Base-by-base conservation (phyloP, 1,140 invertebrate genomes). In the Orchestia grillus region DNA sequence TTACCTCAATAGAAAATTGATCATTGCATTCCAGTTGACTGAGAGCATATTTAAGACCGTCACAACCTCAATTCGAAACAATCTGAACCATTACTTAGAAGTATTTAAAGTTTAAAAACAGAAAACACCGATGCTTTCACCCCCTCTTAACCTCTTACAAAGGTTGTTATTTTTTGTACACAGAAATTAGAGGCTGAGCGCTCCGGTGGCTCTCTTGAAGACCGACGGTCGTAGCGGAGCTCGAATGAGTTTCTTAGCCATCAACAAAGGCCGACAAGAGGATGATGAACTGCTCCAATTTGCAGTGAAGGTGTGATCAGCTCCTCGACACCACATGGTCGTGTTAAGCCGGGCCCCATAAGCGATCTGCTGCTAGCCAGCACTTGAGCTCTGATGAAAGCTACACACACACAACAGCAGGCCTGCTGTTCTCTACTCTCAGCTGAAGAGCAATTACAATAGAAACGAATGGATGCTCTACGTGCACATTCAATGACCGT, bases 251-350 rank as follows among this genome's bases (percentile, higher is more conserved):
- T 77, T 77, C 62, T 77, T 77, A 77, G 62, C 62, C 62, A 77
- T 77, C 62, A 77, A 77, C 62, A 77, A 77, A 77, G 62, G 62
- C 62, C 62, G 62, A 77, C 62, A 77, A 77, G 62, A 77, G 62
- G 36, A 77, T 77, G 62, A 77, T 77, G 62, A 77, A 77, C 28
- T 77, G 62, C 62, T 77, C 62, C 62, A 77, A 77, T 77, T 77
- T 77, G 62, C 62, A 77, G 62, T 77, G 62, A 77, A 77, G 62
- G 62, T 77, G 62, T 77, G 62, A 77, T 77, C 62, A 77, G 62
- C 62, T 77, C 62, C 62, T 77, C 62, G 62, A 77, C 11, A 77
- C 62, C 62, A 77, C 62, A 77, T 77, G 62, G 11, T 77, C 62
- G 11, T 77, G 11, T 77, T 28, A 15, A 77, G 62, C 62, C 62